Base-by-base conservation (phyloP, 2,113 vertebrate genomes). In the Panthera tigris region DNA sequence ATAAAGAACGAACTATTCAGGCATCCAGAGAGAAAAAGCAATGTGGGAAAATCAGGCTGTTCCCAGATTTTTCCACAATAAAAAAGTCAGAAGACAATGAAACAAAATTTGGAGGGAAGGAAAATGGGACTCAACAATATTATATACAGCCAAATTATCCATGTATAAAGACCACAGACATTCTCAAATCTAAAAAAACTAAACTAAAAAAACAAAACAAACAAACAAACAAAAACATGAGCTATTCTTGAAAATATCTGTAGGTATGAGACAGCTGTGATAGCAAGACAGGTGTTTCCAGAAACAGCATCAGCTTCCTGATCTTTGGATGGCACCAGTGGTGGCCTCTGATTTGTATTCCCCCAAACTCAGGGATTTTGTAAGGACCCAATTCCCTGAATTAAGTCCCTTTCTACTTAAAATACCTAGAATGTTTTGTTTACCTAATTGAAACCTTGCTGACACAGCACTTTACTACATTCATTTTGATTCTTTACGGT, bases 71-170 rank as follows among this genome's bases (percentile, higher is more conserved):
- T 87, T 93, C 63, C 57, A 74, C 23, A 69, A 88, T 76, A 45
- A 93, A 90, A 81, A 68, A 81, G 19, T 41, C 52, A 83, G 57
- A 81, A 78, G 45, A 81, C 13, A 66, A 69, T 25, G 50, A 33
- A 84, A 84, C 45, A 96, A 79, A 84, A 48, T 93, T 79, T 63
- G 76, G 29, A 91, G 29, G 31, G 29, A 84, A 94, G 31, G 84
- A 91, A 91, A 88, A 81, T 65, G 52, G 57, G n/a, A 94, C 65
- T 78, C n/a, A 61, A 68, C 74, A 61, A 50, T 73, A 89, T 65
- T 27, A 80, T 76, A 89, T 57, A 79, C 33, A 65, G 57, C 18
- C 66, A 89, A 81, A n/a, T 36, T 71, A 65, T 45, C 80, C 7
- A 8, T n/a, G 4, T 31, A 76, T 65, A 96, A 74, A 45, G 52